phyloP scores from a whole-genome alignment of 2,797 vertebrate species.

The Sebastes nivosus region DNA sequence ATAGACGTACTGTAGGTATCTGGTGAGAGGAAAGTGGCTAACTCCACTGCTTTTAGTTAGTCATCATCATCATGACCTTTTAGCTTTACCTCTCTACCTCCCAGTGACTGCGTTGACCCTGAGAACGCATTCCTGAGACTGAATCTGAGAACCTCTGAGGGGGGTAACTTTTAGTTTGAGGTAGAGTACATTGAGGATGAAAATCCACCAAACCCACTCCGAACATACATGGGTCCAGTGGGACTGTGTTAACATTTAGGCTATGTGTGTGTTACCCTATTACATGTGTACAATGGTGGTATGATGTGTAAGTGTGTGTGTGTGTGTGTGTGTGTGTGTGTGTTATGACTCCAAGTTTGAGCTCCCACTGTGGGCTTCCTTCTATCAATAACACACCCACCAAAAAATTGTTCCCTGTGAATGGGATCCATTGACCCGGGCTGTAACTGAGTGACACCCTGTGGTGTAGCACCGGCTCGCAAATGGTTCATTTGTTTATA shows the following conservation, averaged over 20 bases:
- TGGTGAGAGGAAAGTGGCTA: neutral
- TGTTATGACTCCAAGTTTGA: constrained; percentile 36
- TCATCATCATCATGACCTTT: constrained; percentile 13
- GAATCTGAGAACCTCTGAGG: constrained; percentile 8
- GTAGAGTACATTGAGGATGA: neutral
- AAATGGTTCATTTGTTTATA: constrained; percentile 70
- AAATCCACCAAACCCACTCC: constrained; percentile 16
- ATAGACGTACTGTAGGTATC: neutral
- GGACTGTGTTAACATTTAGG: neutral
- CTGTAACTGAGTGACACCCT: constrained; percentile 66
- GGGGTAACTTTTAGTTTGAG: neutral
- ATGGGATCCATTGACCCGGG: constrained; percentile 69
- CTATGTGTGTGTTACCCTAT: neutral
- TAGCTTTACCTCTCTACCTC: neutral
- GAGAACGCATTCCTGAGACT: constrained; percentile 14
- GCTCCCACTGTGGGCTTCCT: constrained; percentile 59
- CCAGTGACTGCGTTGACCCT: constrained; percentile 3
- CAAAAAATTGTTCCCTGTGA: constrained; percentile 50
- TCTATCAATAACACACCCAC: constrained; percentile 48
- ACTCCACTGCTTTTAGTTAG: neutral
- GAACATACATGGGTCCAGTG: neutral
- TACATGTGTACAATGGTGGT: neutral
- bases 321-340: constrained; percentile 3
- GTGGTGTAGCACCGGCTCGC: constrained; percentile 49
- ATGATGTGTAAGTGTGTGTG: neutral